phyloP scores from a whole-genome alignment of 1,140 invertebrate species.

The Leucophenga varia region DNA sequence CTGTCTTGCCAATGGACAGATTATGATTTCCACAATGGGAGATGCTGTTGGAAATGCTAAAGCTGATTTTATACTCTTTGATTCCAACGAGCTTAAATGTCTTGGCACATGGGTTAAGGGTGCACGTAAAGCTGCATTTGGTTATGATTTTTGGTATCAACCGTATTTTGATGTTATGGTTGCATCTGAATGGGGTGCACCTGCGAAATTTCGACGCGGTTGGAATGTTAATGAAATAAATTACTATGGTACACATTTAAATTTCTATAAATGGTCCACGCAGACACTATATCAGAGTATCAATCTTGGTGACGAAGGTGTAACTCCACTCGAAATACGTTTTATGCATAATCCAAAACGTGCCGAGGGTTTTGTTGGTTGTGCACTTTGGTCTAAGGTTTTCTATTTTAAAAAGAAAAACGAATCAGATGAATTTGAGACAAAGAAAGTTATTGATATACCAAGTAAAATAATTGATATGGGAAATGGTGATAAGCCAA shows the following conservation, averaged over 20 bases:
- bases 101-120: conserved; percentile 69
- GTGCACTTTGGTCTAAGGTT: conserved; percentile 73
- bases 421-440: conserved; percentile 66
- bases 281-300: conserved; percentile 78
- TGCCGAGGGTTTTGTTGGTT: conserved; percentile 80
- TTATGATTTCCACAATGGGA: conserved; percentile 95
- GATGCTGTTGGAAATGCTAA: conserved; percentile 76
- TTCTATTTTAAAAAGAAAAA: conserved; percentile 68
- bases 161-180: conserved; percentile 90
- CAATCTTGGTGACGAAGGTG: conserved; percentile 80
- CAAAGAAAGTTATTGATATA: conserved; percentile 79
- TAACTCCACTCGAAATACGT: conserved; percentile 87
- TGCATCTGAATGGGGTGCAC: conserved; percentile 88
- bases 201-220: conserved; percentile 75
- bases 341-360: conserved; percentile 90
- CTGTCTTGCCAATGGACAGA: conserved; percentile 85
- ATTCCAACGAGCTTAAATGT: conserved; percentile 74
- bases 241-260: conserved; percentile 79
- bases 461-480: conserved; percentile 73
- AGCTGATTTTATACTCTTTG: conserved; percentile 89
- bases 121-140: conserved; percentile 64
- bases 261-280: conserved; percentile 89
- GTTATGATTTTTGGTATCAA: conserved; percentile 96
- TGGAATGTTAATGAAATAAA: conserved; percentile 62
- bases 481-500: conserved; percentile 59